Base-by-base conservation (phyloP, 2,113 vertebrate species). In the Dromaius novaehollandiae region DNA sequence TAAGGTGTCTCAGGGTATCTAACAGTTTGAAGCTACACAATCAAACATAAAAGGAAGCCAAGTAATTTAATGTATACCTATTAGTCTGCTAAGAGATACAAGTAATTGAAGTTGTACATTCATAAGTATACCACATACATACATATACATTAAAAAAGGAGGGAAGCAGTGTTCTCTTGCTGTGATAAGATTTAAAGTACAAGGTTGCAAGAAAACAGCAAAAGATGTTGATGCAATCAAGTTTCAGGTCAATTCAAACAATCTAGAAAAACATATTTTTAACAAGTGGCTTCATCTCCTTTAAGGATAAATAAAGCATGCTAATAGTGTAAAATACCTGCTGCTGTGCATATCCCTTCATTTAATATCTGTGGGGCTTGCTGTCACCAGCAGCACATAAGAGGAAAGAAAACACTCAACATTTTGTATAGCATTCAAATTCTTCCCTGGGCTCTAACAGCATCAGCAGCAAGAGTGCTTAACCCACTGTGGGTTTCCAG, bases 231-330 rank as follows among this genome's bases (percentile, higher is more conserved):
- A 90, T 93, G 82, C 24, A 85, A 53, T 22, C 38, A 58, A 90
- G 68, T 86, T 96, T 80, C n/a, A 88, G 69, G 82, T 91, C 69
- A 89, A 75, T 83, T 96, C 78, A 78, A 90, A 85, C 93, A 92
- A 95, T 75, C 68, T n/a, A 84, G 64, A 25, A 96, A 93, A 61
- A 34, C 8, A 38, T 44, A 60, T 86, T 95, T 96, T 87, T 81
- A 95, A 95, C 69, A 97, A 95, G 86, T 50, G 51, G n/a, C 73
- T 95, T 90, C 4, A 50, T 51, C 77, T 66, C 40, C 92, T 96
- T 94, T 38, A 93, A 88, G 70, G 68, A 93, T 77, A 89, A 68
- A 89, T 36, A 78, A 89, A 95, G 21, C 36, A 58, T 21, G 22
- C 34, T 71, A 83, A 86, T 2, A 70, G 25, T 36, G 19, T 56